These are phyloP conservation scores for Drosophila mimetica DNA, from an alignment of 2,888 invertebrate genomes.

Conservation along the genomic window DNA sequence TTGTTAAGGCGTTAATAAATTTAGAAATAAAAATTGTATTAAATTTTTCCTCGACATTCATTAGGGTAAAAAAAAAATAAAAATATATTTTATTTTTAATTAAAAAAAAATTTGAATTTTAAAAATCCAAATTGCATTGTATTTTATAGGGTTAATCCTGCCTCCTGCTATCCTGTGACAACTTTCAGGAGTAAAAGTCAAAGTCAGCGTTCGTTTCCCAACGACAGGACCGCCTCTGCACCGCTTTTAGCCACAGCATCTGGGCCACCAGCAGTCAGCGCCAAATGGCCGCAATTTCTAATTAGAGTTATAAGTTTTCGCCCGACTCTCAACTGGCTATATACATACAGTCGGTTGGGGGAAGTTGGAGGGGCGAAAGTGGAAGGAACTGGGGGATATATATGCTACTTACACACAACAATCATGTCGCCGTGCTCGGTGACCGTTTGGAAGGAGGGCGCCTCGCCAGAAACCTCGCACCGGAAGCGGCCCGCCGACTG, in stretches of 20 bases:
- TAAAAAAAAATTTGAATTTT: too few species aligned
- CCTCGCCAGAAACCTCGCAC: slow-evolving; percentile 90
- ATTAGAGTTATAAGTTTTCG: slow-evolving; percentile 69
- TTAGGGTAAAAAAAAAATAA: too few species aligned
- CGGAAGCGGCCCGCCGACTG: slow-evolving; percentile 88
- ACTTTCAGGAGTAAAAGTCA: slow-evolving; percentile 37
- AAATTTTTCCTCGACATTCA: not conserved
- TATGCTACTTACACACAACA: slow-evolving; percentile 87
- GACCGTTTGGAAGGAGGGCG: slow-evolving; percentile 89
- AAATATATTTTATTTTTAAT: too few species aligned
- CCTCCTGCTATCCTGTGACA: not conserved
- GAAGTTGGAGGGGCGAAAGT: not conserved
- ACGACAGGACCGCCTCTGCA: slow-evolving; percentile 2
- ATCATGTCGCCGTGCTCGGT: slow-evolving; percentile 88
- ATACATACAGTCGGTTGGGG: not conserved
- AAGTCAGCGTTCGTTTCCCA: slow-evolving; percentile 21
- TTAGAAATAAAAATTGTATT: too few species aligned
- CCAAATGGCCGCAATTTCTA: slow-evolving; percentile 54
- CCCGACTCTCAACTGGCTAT: slow-evolving; percentile 37
- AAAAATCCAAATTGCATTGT: not conserved
- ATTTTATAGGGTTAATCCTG: slow-evolving; percentile 14
- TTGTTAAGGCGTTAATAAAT: too few species aligned
- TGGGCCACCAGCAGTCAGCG: slow-evolving; percentile 30
- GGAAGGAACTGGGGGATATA: slow-evolving; percentile 1
- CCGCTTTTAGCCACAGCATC: slow-evolving; percentile 19